phyloP scores from a whole-genome alignment of 2,113 vertebrate genomes.

The Larimichthys polyactis region DNA sequence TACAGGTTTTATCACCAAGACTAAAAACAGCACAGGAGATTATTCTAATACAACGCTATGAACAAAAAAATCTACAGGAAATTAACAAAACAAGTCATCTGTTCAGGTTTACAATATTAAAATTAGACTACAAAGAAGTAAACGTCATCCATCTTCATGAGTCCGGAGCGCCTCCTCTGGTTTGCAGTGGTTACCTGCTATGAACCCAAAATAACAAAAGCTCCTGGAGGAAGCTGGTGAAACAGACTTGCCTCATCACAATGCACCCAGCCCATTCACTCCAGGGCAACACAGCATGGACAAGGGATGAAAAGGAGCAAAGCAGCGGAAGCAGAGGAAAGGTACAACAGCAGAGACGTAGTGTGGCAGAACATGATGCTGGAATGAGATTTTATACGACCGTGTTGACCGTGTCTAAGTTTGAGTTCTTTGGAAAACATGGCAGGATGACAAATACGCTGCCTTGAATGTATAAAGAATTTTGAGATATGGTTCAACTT shows the following conservation, averaged over 20 bases:
- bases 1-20: neutral
- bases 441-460: neutral
- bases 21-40: neutral
- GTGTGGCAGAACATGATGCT: conserved; percentile 61
- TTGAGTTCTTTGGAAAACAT: neutral
- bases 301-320: conserved; percentile 49
- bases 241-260: conserved; percentile 16
- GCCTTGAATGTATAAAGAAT: neutral
- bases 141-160: conserved; percentile 33
- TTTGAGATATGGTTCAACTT: neutral
- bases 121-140: neutral
- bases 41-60: neutral
- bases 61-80: neutral
- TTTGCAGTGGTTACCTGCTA: conserved; percentile 7
- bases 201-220: neutral
- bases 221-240: conserved; percentile 41
- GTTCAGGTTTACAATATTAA: neutral
- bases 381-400: neutral
- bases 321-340: conserved; percentile 54
- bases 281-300: conserved; percentile 56
- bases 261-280: conserved; percentile 50
- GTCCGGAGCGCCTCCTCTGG: conserved; percentile 19
- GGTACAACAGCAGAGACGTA: conserved; percentile 23
- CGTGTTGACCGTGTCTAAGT: neutral
- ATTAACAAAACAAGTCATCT: neutral